Evolutionary conservation across 1,140 invertebrate species (phyloP), one percentile per base, ranked within the genome.

Genomic region (Apolygus lucorum): DNA sequence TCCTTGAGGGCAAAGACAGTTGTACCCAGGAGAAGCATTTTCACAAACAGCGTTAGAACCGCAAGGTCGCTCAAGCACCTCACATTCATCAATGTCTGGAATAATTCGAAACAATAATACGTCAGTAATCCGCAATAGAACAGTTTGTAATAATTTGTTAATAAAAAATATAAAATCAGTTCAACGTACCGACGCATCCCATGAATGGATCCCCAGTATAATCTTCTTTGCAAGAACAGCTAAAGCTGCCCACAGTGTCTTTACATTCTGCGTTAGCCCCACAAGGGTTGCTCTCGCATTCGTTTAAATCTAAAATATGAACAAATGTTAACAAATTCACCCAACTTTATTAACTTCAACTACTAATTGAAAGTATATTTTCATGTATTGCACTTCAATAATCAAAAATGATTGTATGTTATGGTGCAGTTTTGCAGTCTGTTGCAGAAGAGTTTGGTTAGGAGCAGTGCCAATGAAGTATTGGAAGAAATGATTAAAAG

Each of bases 31-130:
- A 2, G 83, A 81, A 0, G 86, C 80, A 77, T 98, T 97, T 75
- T 92, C 88, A 79, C 95, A 98, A 64, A 91, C 82, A 0, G 95
- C 94, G 75, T 95, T 86, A 2, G 82, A 81, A 8, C 92, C 92
- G 78, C 95, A 98, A 0, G 93, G 88, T 74, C 85, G 89, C 69
- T 92, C 88, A 72, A 90, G 80, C 2, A 85, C 84, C 11, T 83
- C 81, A 77, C 95, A 98, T 78, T 98, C 95, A 77, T 98, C 88
- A 72, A 98, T 89, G 79, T 98, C 95, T 82, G 76, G 11, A 68
- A 72, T 17, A 49, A 49, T 8, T 11, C 8, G 34, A 49, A 49
- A 49, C 17, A 17, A n/a, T n/a, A n/a, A n/a, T n/a, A n/a, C n/a
- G n/a, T n/a, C n/a, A n/a, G n/a, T n/a, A n/a, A n/a, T n/a, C n/a